Evolutionary conservation across 2,888 invertebrate species (phyloP).

Genomic region (Caenorhabditis sp.): DNA sequence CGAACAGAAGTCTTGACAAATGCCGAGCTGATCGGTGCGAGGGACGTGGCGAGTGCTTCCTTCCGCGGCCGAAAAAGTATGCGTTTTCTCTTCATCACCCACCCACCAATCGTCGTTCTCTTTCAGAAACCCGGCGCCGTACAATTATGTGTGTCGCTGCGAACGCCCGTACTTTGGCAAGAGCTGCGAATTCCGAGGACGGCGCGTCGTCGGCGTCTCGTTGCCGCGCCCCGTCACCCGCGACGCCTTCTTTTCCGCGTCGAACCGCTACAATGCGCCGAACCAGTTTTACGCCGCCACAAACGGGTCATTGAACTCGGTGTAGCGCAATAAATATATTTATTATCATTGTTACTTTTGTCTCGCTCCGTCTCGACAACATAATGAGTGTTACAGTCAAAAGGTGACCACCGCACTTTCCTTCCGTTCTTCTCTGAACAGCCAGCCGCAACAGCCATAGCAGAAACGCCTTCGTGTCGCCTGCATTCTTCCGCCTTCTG

Average conservation of each 20-base stretch:
- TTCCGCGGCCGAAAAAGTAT: slow-evolving; percentile 27
- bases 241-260: slow-evolving; percentile 3
- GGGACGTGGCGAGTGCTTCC: slow-evolving; percentile 40
- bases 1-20: slow-evolving; percentile 28
- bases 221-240: slow-evolving; percentile 9
- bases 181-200: slow-evolving; percentile 32
- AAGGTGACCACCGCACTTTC: slow-evolving; percentile 21
- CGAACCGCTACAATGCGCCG: slow-evolving; percentile 31
- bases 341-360: slow-evolving; percentile 20
- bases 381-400: slow-evolving; percentile 1
- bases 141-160: slow-evolving; percentile 36
- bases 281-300: slow-evolving; percentile 32
- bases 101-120: background rate
- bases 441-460: slow-evolving; percentile 27
- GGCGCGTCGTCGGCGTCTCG: slow-evolving; percentile 33
- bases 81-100: too few relatives aligned
- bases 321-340: slow-evolving; percentile 14
- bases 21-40: slow-evolving; percentile 37
- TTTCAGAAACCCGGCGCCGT: slow-evolving; percentile 38
- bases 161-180: slow-evolving; percentile 42
- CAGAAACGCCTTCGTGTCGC: background rate
- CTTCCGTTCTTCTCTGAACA: slow-evolving; percentile 32
- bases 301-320: slow-evolving; percentile 13
- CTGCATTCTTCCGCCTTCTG: slow-evolving; percentile 9
- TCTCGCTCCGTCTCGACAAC: slow-evolving; percentile 1